Conservation (phyloP, 2,797 vertebrate genomes). For the Balearica regulorum region DNA sequence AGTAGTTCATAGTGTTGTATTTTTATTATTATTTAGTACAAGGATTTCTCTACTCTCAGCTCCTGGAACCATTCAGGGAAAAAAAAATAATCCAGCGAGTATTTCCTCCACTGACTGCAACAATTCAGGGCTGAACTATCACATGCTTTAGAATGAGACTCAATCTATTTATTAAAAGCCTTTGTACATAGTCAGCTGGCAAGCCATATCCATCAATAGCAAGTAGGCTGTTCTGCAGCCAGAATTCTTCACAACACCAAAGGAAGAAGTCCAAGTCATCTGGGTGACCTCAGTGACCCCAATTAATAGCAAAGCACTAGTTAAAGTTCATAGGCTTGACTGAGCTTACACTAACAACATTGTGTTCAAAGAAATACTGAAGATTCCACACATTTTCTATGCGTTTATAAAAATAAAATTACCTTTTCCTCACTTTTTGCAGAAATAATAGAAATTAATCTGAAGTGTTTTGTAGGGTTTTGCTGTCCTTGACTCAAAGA, state of each 20-base stretch:
- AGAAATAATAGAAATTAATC: neutral
- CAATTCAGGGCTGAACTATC: neutral
- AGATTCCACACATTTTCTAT: neutral
- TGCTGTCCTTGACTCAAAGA: neutral
- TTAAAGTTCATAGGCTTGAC: neutral
- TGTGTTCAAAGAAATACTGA: neutral
- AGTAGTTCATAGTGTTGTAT: neutral
- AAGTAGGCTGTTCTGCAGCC: neutral
- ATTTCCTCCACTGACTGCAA: neutral
- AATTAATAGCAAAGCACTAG: neutral
- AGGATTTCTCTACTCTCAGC: neutral
- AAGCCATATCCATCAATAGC: neutral
- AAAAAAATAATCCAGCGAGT: neutral
- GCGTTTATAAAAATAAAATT: neutral
- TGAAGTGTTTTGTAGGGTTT: neutral
- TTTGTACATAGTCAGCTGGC: neutral
- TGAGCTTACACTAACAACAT: neutral
- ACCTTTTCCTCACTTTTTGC: neutral
- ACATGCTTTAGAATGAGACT: neutral
- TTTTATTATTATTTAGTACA: neutral
- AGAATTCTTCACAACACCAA: neutral
- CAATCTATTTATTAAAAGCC: neutral
- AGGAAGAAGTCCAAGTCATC: neutral
- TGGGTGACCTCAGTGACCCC: neutral
- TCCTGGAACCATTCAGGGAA: neutral